Evolutionary conservation across 2,113 vertebrate genomes (phyloP).

Genomic region (Entelurus aequoreus): DNA sequence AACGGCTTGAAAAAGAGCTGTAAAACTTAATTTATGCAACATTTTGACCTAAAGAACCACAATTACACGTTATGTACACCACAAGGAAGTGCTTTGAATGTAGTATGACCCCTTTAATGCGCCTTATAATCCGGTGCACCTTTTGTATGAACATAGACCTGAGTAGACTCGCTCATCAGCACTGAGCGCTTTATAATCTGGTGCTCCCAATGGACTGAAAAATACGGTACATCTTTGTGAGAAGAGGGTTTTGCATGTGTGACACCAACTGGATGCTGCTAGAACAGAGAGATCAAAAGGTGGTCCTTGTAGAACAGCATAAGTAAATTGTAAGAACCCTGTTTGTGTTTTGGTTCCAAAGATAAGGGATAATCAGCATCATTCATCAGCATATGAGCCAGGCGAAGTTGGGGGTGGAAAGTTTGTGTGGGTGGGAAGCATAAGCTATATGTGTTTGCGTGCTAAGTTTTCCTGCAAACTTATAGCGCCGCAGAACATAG

Average conservation of each 20-base stretch:
- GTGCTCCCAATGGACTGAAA: too few species aligned
- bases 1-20: too few species aligned
- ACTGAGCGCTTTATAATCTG: too few species aligned
- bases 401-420: constrained; percentile 46
- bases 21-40: too few species aligned
- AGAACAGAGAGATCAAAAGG: constrained; percentile 4
- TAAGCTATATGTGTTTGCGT: constrained; percentile 1
- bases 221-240: background rate
- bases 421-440: constrained; percentile 4
- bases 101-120: too few species aligned
- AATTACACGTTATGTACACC: too few species aligned
- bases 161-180: too few species aligned
- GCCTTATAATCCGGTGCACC: too few species aligned
- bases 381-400: constrained; percentile 60
- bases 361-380: constrained; percentile 51
- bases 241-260: background rate
- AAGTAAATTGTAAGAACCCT: constrained; percentile 11
- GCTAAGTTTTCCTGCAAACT: constrained; percentile 47
- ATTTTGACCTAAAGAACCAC: too few species aligned
- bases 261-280: constrained; percentile 7
- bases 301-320: constrained; percentile 12
- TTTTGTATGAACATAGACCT: too few species aligned
- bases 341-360: constrained; percentile 42
- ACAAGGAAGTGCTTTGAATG: too few species aligned
- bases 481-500: constrained; percentile 31